Evolutionary conservation across 2,797 vertebrate genomes (phyloP).

Genomic region (Leptodactylus fallax): DNA sequence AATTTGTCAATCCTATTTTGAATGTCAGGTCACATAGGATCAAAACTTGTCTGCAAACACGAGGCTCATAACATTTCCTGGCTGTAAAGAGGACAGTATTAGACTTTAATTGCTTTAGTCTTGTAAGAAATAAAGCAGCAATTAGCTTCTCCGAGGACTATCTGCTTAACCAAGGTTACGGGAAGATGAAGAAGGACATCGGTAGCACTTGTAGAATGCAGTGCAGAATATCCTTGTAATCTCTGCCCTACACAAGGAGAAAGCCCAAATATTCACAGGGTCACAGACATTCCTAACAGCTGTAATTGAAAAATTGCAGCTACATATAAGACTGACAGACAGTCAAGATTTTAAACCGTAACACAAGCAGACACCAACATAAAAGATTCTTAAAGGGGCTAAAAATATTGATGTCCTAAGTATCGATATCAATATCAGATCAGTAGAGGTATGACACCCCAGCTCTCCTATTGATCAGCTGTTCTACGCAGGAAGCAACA

Average conservation of each 20-base stretch:
- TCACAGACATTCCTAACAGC: no score
- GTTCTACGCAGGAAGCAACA: no score
- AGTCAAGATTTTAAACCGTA: background rate
- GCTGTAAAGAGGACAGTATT: constrained; percentile 23
- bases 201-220: constrained; percentile 42
- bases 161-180: constrained; percentile 55
- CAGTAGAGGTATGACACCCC: no score
- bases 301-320: constrained; percentile 70
- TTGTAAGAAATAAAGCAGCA: constrained; percentile 52
- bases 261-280: constrained; percentile 11
- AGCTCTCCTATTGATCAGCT: no score
- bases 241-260: constrained; percentile 67
- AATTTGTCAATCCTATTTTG: background rate
- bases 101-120: constrained; percentile 58
- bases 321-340: constrained; percentile 12
- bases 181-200: background rate
- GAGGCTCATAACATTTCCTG: constrained; percentile 30
- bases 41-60: constrained; percentile 30
- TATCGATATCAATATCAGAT: no score
- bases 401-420: no score
- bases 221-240: constrained; percentile 59
- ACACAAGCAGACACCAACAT: background rate
- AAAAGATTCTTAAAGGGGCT: background rate
- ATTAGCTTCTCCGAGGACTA: constrained; percentile 52
- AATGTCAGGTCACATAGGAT: constrained; percentile 53